Conservation (phyloP, 2,888 invertebrate species). For the Lutraria lutraria region DNA sequence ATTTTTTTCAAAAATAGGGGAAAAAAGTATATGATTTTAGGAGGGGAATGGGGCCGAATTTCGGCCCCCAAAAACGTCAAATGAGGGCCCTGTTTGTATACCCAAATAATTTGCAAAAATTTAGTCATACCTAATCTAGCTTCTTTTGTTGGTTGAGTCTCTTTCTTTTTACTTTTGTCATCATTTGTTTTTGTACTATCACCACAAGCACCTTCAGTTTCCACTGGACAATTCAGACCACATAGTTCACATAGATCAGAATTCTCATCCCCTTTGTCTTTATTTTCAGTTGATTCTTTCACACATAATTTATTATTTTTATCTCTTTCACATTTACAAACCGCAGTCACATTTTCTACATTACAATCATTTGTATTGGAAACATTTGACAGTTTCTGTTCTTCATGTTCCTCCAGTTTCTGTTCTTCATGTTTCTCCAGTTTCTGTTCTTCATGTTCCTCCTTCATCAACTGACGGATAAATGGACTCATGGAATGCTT, state of each 20-base stretch:
- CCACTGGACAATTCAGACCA: neutral
- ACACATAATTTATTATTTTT: neutral
- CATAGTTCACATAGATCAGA: neutral
- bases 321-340: neutral
- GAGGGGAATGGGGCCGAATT: no score
- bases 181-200: constrained; percentile 18
- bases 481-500: constrained; percentile 82
- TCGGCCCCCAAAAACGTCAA: no score
- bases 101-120: no score
- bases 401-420: no score
- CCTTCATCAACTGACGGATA: constrained; percentile 83
- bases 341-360: constrained; percentile 4
- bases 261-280: neutral
- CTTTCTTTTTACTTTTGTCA: constrained; percentile 31
- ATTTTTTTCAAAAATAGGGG: no score
- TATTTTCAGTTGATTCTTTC: neutral
- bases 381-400: neutral
- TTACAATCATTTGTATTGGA: neutral
- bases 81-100: no score
- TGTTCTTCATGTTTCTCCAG: no score
- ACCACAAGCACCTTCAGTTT: constrained; percentile 22
- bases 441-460: constrained; percentile 70
- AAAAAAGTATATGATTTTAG: no score
- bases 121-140: constrained; percentile 66
- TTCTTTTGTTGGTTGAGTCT: constrained; percentile 59